Base-by-base conservation (phyloP, 2,797 vertebrate species). In the Heliangelus exortis region DNA sequence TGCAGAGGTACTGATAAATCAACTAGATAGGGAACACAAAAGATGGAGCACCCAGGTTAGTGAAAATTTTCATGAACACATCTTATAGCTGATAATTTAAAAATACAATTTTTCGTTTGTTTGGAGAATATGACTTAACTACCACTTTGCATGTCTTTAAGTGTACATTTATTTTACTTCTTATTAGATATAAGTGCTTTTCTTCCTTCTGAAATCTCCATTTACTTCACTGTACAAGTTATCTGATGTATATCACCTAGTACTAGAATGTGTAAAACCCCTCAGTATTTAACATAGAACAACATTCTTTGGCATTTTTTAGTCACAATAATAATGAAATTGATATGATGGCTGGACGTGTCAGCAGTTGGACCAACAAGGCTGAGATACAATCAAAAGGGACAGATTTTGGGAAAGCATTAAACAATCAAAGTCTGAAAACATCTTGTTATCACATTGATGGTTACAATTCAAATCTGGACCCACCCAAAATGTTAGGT, bases 1-100 rank as follows among this genome's bases (percentile, higher is more conserved):
- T 51, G 99, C 99, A 26, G 98, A 99, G 92, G 97, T 98, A 74
- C 97, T 99, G 72, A 98, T 99, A 89, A 98, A 98, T 74, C 99
- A 99, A 68, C 98, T 99, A 1, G 98, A 99, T 4, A 98, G 98
- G 91, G 99, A 99, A 76, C 98, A 99, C 97, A 98, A 97, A 71
- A 98, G 99, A 45, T 99, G 99, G 99, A 99, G 98, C 21, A 80
- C 97, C 48, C 99, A 99, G 99, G 99, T 99, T 55, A 84, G 97
- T 97, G 68, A 58, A 84, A 80, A 28, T 53, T 84, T 84, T 84
- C 18, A 6, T 71, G 25, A 69, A 23, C 69, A 43, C 4, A 11
- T 65, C 3, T 79, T 75, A 20, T 1, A 45, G 29, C 7, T 87
- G 23, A 54, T 59, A 61, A 36, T 69, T 31, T 58, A 41, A 81